Evolutionary conservation across 2,888 invertebrate genomes (phyloP).

Genomic region (Drosophila borealis): DNA sequence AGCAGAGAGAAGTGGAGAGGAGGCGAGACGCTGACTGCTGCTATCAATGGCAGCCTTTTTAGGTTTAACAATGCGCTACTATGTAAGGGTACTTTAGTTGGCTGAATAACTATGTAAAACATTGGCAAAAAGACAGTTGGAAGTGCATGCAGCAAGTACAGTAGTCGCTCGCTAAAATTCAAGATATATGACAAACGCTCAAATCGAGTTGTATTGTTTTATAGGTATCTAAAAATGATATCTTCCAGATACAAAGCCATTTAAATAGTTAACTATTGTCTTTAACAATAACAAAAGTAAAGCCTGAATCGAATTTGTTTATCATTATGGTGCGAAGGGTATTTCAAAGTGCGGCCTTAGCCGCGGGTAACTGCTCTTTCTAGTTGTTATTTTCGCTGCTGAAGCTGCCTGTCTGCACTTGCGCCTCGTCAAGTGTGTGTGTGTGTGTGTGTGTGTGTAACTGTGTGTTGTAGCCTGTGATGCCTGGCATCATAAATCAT

Average conservation of each 20-base stretch:
- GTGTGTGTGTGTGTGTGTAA: slow-evolving; percentile 17
- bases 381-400: slow-evolving; percentile 43
- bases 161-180: too few species aligned
- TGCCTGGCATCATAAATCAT: slow-evolving; percentile 81
- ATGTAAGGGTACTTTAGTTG: background rate
- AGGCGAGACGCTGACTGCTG: slow-evolving; percentile 40
- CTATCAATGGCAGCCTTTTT: slow-evolving; percentile 64
- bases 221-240: too few species aligned
- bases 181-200: too few species aligned
- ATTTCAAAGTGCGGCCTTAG: background rate
- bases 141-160: too few species aligned
- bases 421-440: background rate
- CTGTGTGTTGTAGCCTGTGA: slow-evolving; percentile 26
- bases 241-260: too few species aligned
- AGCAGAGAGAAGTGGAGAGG: background rate
- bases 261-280: too few species aligned
- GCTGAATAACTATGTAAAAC: background rate
- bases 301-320: too few species aligned
- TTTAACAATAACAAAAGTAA: too few species aligned
- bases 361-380: slow-evolving; percentile 6
- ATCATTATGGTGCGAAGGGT: background rate
- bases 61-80: slow-evolving; percentile 1
- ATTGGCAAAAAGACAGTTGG: background rate
- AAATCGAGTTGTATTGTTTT: too few species aligned
- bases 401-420: slow-evolving; percentile 32